Conservation (phyloP, 1,140 invertebrate species). For the Cepaea nemoralis region DNA sequence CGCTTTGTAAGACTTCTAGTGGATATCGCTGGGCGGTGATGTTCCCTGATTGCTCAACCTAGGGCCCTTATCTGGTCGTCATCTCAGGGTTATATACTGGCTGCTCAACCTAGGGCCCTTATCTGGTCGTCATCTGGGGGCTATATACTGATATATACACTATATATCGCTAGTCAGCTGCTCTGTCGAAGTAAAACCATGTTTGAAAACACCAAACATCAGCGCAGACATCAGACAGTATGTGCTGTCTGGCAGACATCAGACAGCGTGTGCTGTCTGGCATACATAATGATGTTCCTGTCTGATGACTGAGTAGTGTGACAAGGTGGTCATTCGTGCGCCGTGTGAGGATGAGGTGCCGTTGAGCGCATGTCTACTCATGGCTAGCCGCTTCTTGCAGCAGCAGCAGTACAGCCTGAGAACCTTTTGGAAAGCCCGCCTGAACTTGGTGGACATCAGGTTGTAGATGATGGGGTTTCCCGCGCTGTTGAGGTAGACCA, state of each 20-base stretch:
- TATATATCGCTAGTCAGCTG: too few relatives aligned
- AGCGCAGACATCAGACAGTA: not conserved
- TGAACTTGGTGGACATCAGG: conserved; percentile 58
- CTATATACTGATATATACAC: too few relatives aligned
- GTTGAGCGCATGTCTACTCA: not conserved
- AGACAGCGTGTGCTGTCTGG: conserved; percentile 1
- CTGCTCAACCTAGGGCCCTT: too few relatives aligned
- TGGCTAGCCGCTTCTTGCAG: not conserved
- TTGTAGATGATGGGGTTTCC: conserved; percentile 69
- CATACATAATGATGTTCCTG: not conserved
- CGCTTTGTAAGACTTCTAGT: too few relatives aligned
- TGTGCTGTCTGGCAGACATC: too few relatives aligned
- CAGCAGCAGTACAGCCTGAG: conserved; percentile 35
- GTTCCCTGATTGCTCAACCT: too few relatives aligned
- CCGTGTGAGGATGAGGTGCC: conserved; percentile 22
- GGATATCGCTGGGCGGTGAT: too few relatives aligned
- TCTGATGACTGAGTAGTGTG: conserved; percentile 45
- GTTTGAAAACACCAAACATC: not conserved
- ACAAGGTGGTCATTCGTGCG: conserved; percentile 41
- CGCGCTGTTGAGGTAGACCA: conserved; percentile 66
- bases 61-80: too few relatives aligned
- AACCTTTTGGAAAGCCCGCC: conserved; percentile 52
- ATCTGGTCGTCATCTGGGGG: too few relatives aligned
- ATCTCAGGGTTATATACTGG: too few relatives aligned
- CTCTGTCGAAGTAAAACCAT: too few relatives aligned